Percentiles rank a stretch among this genome's conserved stretches.
Conservation (phyloP, 2,797 vertebrate genomes). For the Chrysocyon brachyurus region DNA sequence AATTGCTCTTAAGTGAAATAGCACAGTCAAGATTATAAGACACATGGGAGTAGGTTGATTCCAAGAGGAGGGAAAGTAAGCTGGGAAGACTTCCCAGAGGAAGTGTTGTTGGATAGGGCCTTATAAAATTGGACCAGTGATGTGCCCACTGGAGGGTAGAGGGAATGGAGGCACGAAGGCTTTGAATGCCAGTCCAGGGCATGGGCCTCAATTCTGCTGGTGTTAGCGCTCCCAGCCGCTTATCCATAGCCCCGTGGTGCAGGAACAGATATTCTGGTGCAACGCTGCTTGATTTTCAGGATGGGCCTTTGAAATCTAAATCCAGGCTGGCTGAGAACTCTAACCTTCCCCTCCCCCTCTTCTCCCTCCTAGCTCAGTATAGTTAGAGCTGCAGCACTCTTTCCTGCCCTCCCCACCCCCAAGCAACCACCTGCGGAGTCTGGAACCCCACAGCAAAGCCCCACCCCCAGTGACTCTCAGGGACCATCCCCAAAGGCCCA, state of each 20-base stretch:
- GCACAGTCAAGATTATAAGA: not conserved
- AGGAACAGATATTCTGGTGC: not conserved
- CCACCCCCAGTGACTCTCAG: not conserved
- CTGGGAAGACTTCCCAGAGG: not conserved
- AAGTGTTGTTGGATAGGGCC: not conserved
- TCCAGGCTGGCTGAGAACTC: not conserved
- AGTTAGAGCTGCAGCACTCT: not conserved
- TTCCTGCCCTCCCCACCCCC: not conserved
- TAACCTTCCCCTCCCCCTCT: not conserved
- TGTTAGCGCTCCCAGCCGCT: not conserved
- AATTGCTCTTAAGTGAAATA: not conserved
- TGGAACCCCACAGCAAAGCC: not conserved
- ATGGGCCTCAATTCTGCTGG: not conserved
- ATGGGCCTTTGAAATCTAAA: not conserved
- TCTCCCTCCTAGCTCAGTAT: not conserved
- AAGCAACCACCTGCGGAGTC: not conserved
- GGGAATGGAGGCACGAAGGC: not conserved
- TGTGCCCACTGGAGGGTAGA: not conserved
- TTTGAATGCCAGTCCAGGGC: not conserved
- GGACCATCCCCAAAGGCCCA: not conserved
- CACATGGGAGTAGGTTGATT: not conserved
- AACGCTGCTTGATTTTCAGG: not conserved
- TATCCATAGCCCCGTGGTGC: accelerated
- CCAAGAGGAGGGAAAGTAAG: not conserved
- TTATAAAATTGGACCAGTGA: not conserved